phyloP scores from a whole-genome alignment of 2,797 vertebrate species.

The Fundulus diaphanus region DNA sequence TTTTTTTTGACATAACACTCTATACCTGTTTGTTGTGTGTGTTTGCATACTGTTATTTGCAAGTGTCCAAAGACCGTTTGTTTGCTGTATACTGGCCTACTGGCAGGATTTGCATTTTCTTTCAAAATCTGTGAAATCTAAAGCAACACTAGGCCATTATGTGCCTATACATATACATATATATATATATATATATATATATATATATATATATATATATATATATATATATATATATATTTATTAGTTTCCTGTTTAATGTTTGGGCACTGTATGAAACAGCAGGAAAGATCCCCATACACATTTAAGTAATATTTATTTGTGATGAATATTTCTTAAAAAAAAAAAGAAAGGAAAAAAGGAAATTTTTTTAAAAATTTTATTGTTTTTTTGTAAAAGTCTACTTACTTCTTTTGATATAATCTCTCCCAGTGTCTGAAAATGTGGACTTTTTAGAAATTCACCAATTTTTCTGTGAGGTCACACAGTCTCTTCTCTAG shows the following conservation, averaged over 20 bases:
- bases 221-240: no score
- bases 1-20: constrained; percentile 13
- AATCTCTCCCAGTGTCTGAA: not conserved
- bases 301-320: not conserved
- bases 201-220: no score
- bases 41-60: constrained; percentile 42
- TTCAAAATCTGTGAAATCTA: constrained; percentile 53
- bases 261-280: not conserved
- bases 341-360: not conserved
- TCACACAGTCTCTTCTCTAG: not conserved
- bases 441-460: not conserved
- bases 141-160: constrained; percentile 45
- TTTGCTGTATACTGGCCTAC: constrained; percentile 18
- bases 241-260: not conserved
- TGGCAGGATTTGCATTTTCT: constrained; percentile 57
- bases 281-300: not conserved
- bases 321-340: not conserved
- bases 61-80: constrained; percentile 53
- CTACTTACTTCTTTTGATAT: not conserved
- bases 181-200: no score
- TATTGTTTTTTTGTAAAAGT: not conserved
- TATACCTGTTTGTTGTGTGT: constrained; percentile 16
- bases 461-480: not conserved
- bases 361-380: no score
- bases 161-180: constrained; percentile 7